Conservation (phyloP, 2,888 invertebrate species). For the Smittia aterrima region DNA sequence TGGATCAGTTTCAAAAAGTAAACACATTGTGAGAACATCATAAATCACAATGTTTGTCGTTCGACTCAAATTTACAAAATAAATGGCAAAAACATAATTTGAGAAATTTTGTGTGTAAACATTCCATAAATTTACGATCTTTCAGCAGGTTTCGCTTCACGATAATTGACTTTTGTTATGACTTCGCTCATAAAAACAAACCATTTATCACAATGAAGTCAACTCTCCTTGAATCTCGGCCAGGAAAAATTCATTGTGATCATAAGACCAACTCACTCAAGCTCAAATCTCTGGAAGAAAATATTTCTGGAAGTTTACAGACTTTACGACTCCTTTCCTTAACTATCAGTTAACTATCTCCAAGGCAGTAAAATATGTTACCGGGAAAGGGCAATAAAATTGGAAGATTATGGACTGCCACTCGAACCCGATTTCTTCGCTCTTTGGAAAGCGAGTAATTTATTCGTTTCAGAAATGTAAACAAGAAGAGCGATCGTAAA, state of each 20-base stretch:
- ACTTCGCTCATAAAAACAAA: slow-evolving; percentile 33
- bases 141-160: background rate
- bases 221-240: too few relatives aligned
- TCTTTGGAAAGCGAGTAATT: slow-evolving; percentile 16
- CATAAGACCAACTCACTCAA: too few relatives aligned
- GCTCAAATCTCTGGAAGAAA: too few relatives aligned
- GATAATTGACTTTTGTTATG: background rate
- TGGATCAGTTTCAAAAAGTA: background rate
- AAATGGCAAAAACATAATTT: slow-evolving; percentile 25
- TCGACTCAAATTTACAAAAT: background rate
- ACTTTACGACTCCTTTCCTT: background rate
- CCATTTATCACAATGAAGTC: slow-evolving; percentile 10
- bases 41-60: background rate
- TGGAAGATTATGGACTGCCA: slow-evolving; percentile 24
- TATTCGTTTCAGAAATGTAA: background rate
- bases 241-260: background rate
- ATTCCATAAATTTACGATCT: slow-evolving; percentile 37
- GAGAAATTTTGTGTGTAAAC: slow-evolving; percentile 37
- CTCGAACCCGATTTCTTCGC: slow-evolving; percentile 19
- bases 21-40: background rate
- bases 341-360: background rate
- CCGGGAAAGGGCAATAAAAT: slow-evolving; percentile 1
- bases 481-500: background rate
- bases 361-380: slow-evolving; percentile 20
- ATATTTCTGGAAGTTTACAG: too few relatives aligned